Conservation (phyloP, 2,888 invertebrate genomes). For the Lathronympha strigana region DNA sequence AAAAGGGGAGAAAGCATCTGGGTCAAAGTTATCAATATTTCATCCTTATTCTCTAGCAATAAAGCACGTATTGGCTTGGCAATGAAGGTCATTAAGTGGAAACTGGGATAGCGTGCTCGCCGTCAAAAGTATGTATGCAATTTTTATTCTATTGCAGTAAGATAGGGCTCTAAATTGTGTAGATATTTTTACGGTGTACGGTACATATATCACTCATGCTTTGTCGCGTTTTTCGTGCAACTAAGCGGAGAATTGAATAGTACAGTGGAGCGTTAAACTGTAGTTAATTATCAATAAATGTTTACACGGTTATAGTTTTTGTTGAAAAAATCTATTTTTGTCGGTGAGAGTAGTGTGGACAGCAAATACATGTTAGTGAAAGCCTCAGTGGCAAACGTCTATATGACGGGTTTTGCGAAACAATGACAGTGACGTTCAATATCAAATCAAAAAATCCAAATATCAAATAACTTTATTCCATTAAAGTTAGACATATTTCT, state of each 20-base stretch:
- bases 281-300: conserved; percentile 29
- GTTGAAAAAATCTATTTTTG: neutral
- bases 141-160: neutral
- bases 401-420: neutral
- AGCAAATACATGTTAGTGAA: neutral
- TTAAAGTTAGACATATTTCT: no score
- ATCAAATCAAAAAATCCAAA: no score
- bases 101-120: conserved; percentile 7
- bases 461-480: no score
- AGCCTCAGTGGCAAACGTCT: neutral
- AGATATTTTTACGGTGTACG: neutral
- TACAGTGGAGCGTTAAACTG: conserved; percentile 30
- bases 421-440: no score
- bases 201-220: conserved; percentile 37
- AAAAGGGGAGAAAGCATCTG: conserved; percentile 24
- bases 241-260: conserved; percentile 37
- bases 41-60: neutral
- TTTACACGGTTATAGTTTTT: conserved; percentile 7
- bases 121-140: neutral
- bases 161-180: neutral
- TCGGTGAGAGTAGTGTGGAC: neutral
- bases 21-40: conserved; percentile 16
- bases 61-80: conserved; percentile 10
- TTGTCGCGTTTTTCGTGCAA: conserved; percentile 41
- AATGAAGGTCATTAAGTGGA: conserved; percentile 8